Percentiles rank a stretch among this genome's conserved stretches.
phyloP scores from a whole-genome alignment of 2,113 vertebrate genomes.

The Tachysurus fulvidraco region DNA sequence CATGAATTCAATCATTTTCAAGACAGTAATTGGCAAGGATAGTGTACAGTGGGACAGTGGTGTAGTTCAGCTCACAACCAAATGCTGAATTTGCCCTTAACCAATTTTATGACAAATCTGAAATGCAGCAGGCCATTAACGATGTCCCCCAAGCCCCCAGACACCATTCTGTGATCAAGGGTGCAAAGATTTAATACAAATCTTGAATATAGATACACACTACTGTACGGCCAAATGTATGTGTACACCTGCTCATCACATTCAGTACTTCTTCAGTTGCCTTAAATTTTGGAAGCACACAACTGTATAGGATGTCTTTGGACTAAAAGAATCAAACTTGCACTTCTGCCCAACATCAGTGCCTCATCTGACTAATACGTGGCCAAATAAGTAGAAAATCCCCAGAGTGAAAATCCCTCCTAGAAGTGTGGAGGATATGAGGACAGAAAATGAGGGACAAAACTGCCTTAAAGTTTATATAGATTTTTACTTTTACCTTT shows the following conservation, averaged over 20 bases:
- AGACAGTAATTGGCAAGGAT: conserved; percentile 62
- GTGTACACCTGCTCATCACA: background rate
- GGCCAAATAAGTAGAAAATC: background rate
- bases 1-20: conserved; percentile 69
- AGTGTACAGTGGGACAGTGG: conserved; percentile 74
- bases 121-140: conserved; percentile 62
- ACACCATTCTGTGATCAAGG: background rate
- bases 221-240: background rate
- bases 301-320: background rate
- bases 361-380: background rate
- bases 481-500: background rate
- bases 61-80: conserved; percentile 75
- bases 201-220: background rate
- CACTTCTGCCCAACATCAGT: background rate
- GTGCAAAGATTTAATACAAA: background rate
- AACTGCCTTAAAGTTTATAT: background rate
- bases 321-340: background rate
- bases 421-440: background rate
- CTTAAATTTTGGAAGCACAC: background rate
- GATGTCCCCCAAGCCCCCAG: no score
- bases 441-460: background rate
- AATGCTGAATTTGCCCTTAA: conserved; percentile 72
- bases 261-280: background rate
- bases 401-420: background rate
- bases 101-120: conserved; percentile 49